phyloP scores from a whole-genome alignment of 2,888 invertebrate genomes.

The Epirrhoe tristata region DNA sequence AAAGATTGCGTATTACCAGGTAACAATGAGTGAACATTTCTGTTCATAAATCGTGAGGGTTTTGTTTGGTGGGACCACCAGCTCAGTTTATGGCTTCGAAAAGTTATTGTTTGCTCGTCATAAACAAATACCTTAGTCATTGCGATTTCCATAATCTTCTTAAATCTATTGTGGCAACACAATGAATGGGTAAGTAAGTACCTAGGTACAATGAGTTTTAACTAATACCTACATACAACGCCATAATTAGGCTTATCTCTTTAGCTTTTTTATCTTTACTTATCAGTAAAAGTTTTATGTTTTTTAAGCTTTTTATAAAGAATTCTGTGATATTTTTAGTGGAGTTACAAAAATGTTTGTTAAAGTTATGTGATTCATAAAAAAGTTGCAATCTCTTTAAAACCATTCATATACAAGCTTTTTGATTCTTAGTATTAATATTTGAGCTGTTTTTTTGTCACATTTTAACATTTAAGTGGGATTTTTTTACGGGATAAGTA shows the following conservation, averaged over 20 bases:
- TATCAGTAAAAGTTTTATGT: constrained; percentile 19
- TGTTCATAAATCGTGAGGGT: constrained; percentile 14
- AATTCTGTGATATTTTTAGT: neutral
- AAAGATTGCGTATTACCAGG: constrained; percentile 48
- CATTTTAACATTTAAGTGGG: no score
- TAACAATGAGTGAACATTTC: constrained; percentile 42
- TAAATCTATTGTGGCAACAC: constrained; percentile 26
- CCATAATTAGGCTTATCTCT: constrained; percentile 37
- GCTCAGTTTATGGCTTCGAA: constrained; percentile 38
- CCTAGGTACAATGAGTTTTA: constrained; percentile 19
- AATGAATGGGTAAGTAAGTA: constrained; percentile 4
- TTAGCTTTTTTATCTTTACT: constrained; percentile 29
- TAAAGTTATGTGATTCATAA: neutral
- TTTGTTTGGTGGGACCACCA: constrained; percentile 38
- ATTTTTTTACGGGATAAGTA: no score
- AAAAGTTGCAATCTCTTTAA: neutral
- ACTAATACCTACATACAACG: constrained; percentile 21
- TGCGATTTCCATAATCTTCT: constrained; percentile 32
- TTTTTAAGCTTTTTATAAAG: constrained; percentile 8
- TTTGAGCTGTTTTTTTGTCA: neutral
- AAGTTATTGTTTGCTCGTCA: constrained; percentile 34
- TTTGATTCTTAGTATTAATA: neutral
- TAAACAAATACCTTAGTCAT: constrained; percentile 36
- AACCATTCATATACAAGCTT: neutral
- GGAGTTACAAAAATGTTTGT: neutral